Conservation (phyloP, 1,140 invertebrate species). For the Cheumatopsyche charites region DNA sequence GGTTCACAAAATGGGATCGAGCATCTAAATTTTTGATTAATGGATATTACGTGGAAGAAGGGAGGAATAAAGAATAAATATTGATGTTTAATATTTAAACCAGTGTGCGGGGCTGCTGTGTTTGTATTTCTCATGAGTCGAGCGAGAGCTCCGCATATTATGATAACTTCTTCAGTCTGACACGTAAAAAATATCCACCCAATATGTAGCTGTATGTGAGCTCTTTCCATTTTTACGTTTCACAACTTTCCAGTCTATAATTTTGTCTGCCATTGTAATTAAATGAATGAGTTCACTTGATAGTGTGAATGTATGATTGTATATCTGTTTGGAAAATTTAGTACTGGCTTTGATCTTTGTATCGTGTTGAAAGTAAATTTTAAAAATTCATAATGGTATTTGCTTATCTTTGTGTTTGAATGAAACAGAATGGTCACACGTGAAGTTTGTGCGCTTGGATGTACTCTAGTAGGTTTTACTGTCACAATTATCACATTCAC, state of each 20-base stretch:
- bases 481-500: conserved; percentile 25
- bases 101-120: conserved; percentile 28
- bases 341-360: conserved; percentile 38
- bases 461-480: conserved; percentile 16
- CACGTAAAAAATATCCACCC: conserved; percentile 24
- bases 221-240: conserved; percentile 34
- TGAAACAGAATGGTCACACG: conserved; percentile 31
- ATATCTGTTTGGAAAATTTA: conserved; percentile 25
- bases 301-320: conserved; percentile 18
- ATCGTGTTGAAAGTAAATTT: conserved; percentile 35
- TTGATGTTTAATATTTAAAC: conserved; percentile 39
- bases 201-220: conserved; percentile 21
- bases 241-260: conserved; percentile 28
- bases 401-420: conserved; percentile 31
- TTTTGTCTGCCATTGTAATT: conserved; percentile 30
- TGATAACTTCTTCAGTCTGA: conserved; percentile 19
- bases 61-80: conserved; percentile 29
- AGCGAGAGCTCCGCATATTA: conserved; percentile 21
- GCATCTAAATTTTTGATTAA: conserved; percentile 23
- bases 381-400: conserved; percentile 34
- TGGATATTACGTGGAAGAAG: conserved; percentile 25
- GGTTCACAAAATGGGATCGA: conserved; percentile 29
- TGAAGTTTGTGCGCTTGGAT: conserved; percentile 29
- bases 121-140: conserved; percentile 32
- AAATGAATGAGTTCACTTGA: conserved; percentile 29